A percentile compares a stretch with the other conserved stretches of the same genome.
Conservation (phyloP, 2,113 vertebrate species). For the Sinocyclocheilus rhinocerous region DNA sequence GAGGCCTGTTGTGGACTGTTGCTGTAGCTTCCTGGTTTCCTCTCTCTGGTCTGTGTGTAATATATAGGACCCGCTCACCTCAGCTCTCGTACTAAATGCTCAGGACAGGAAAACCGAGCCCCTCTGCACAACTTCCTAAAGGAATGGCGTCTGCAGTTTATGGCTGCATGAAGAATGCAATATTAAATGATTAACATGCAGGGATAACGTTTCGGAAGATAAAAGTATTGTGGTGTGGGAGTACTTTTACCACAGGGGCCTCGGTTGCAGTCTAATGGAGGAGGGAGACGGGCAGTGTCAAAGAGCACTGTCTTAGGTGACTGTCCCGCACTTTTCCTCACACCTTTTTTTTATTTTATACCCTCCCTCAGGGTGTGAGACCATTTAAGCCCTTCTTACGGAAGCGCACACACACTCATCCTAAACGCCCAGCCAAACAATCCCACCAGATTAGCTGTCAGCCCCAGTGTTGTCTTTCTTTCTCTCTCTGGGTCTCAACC, state of each 20-base stretch:
- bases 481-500: slow-evolving; percentile 51
- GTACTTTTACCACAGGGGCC: slow-evolving; percentile 41
- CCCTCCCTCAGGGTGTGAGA: background rate
- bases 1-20: background rate
- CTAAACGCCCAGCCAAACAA: slow-evolving; percentile 1
- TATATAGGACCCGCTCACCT: background rate
- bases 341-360: slow-evolving; percentile 62
- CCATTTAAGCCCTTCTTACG: background rate
- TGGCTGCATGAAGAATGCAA: slow-evolving; percentile 60
- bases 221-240: slow-evolving; percentile 63
- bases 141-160: slow-evolving; percentile 62
- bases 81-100: slow-evolving; percentile 59
- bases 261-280: slow-evolving; percentile 47
- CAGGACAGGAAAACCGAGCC: slow-evolving; percentile 62
- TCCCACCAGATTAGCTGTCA: slow-evolving; percentile 50
- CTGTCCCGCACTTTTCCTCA: slow-evolving; percentile 14
- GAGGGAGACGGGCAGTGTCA: background rate
- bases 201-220: slow-evolving; percentile 49
- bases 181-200: slow-evolving; percentile 65
- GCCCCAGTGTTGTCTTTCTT: slow-evolving; percentile 1
- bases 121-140: slow-evolving; percentile 40
- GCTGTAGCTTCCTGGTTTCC: background rate
- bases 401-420: slow-evolving; percentile 15
- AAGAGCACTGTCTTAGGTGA: slow-evolving; percentile 34
- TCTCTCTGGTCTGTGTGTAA: slow-evolving; percentile 8